Base-by-base conservation (phyloP, 2,113 vertebrate genomes). In the Nothobranchius kuhntae region DNA sequence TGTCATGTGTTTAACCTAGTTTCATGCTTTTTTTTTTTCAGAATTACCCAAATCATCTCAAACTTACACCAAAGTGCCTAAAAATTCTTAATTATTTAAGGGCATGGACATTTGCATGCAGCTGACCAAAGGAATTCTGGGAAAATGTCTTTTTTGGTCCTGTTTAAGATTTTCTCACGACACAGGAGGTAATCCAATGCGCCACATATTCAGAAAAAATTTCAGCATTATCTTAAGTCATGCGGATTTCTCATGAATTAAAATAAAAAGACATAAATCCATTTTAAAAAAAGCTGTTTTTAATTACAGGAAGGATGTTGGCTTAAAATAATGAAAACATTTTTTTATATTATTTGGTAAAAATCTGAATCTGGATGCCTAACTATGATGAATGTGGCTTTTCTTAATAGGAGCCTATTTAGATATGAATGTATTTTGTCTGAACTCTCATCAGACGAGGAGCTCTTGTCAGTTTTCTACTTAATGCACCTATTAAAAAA, bases 1-100 rank as follows among this genome's bases (percentile, higher is more conserved):
- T 47, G 44, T 30, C 58, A 65, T 53, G 60, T 56, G 68, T 78
- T 80, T 63, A 68, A 47, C 56, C 68, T 50, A 61, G 7, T 36
- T 53, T 47, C 51, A 13, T 45, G 13, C 21, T 7, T 45, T 63
- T 7, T 45, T 63, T 21, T 4, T n/a, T 35, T 53, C 21, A 17
- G 0, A 6, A 51, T 1, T 14, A 3, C 10, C 12, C 3, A 42
- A 7, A 4, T 4, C 45, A 11, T 30, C 30, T 30, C 13, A 35
- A 24, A 10, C n/a, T 42, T 6, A 52, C 24, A 17, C 13, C 13
- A 17, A 35, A 55, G 6, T 17, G 13, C 17, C 9, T 11, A 46
- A 14, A 10, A 35, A 24, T 15, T 17, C 0, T 13, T 13, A 6
- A n/a, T 13, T 45, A 30, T 36, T 40, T 40, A 9, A 9, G 38